These are phyloP conservation scores for Stichopus chloronotus DNA, from an alignment of 35 echinoderm and acorn worm species.

Conservation along the genomic window DNA sequence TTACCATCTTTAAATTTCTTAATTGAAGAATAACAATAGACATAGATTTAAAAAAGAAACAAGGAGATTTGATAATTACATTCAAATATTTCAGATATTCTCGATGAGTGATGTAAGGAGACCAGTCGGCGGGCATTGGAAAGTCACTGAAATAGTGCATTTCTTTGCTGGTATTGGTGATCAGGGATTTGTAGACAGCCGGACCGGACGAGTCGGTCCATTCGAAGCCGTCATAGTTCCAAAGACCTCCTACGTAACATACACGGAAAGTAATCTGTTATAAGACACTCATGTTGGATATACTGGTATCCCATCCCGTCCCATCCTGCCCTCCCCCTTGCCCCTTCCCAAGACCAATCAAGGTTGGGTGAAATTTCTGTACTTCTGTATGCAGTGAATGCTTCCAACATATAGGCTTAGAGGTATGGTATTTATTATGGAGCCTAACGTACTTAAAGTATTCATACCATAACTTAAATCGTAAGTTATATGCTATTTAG, in stretches of 20 bases:
- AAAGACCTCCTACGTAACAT: conserved; percentile 74
- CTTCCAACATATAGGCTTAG: background rate
- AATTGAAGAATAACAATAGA: no score
- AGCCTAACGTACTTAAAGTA: background rate
- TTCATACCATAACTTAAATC: background rate
- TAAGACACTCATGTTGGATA: background rate
- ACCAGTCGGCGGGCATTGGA: conserved; percentile 58
- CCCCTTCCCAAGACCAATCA: background rate
- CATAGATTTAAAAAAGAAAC: no score
- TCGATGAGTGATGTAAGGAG: conserved; percentile 68
- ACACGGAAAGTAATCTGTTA: background rate
- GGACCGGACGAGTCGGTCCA: conserved; percentile 42
- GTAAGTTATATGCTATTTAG: no score
- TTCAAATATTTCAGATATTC: conserved; percentile 74
- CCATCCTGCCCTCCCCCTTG: background rate
- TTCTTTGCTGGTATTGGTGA: conserved; percentile 89
- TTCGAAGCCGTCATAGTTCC: conserved; percentile 72
- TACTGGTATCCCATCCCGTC: background rate
- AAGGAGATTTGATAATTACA: conserved; percentile 4
- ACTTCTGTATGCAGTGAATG: background rate
- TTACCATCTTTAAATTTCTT: no score
- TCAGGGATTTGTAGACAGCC: conserved; percentile 80
- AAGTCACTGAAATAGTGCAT: conserved; percentile 88
- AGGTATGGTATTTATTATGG: background rate
- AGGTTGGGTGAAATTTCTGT: background rate